A percentile compares a stretch with the other conserved stretches of the same genome.
Conservation (phyloP, 2,113 vertebrate species). For the Leucopternis melanops region DNA sequence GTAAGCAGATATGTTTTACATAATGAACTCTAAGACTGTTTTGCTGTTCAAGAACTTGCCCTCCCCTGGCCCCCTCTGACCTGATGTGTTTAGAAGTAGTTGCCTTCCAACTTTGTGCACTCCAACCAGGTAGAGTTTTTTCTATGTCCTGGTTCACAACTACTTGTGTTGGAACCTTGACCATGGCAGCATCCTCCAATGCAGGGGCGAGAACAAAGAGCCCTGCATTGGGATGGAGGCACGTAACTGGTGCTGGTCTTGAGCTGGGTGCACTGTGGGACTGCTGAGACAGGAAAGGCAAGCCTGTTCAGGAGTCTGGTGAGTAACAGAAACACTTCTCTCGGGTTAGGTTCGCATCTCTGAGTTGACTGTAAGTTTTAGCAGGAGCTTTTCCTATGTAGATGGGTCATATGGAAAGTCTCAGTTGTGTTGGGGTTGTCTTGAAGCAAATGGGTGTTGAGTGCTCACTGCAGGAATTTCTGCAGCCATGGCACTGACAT, state of each 20-base stretch:
- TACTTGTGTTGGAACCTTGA: background rate
- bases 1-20: background rate
- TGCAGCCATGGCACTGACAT: accelerated
- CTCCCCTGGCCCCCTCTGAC: background rate
- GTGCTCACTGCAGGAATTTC: background rate
- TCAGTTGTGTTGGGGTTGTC: background rate
- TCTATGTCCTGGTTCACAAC: background rate
- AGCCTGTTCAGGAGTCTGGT: background rate
- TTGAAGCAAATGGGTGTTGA: background rate
- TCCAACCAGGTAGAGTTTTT: background rate
- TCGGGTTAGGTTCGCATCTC: background rate
- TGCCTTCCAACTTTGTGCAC: background rate
- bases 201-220: background rate
- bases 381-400: background rate
- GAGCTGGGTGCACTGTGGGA: background rate
- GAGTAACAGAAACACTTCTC: background rate
- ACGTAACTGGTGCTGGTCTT: background rate
- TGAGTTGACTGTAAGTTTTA: background rate
- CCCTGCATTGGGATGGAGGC: background rate
- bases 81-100: background rate
- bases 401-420: accelerated
- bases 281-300: background rate
- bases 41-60: background rate
- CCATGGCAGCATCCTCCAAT: background rate
- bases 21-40: background rate